Evolutionary conservation across 2,797 vertebrate genomes (phyloP).

Genomic region (Muscicapa comitata): DNA sequence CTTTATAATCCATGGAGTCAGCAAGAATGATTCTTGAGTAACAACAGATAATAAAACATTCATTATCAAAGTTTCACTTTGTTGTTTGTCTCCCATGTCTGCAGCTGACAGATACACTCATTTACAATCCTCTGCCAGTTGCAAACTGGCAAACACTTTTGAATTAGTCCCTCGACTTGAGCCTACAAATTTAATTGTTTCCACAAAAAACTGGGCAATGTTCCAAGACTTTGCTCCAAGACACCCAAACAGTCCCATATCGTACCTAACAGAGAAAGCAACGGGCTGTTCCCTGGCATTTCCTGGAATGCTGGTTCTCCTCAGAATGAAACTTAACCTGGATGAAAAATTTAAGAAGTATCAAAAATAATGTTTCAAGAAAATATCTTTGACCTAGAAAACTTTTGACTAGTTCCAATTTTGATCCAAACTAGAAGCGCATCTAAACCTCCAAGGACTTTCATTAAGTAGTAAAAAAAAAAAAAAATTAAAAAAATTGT

Average conservation of each 20-base stretch:
- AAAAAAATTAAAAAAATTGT: not conserved
- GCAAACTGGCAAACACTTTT: constrained; percentile 13
- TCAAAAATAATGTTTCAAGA: not conserved
- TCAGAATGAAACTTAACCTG: not conserved
- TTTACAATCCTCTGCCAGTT: constrained; percentile 36
- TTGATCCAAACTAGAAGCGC: not conserved
- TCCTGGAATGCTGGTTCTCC: not conserved
- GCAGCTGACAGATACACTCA: constrained; percentile 51
- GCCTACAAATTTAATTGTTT: constrained; percentile 38
- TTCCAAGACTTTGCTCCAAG: constrained; percentile 16
- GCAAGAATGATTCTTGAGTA: constrained; percentile 36
- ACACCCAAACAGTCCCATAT: not conserved
- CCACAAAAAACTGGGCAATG: constrained; percentile 6
- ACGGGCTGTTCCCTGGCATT: not conserved
- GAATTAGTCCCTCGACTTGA: constrained; percentile 7
- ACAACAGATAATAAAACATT: constrained; percentile 22
- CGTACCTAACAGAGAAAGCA: not conserved
- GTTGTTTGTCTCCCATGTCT: constrained; percentile 35
- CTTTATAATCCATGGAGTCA: constrained; percentile 31
- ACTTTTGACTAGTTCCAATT: not conserved
- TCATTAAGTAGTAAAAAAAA: not conserved
- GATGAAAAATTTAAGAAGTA: not conserved
- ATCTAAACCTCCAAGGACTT: not conserved
- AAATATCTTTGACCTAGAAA: not conserved
- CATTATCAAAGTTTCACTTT: constrained; percentile 46